Base-by-base conservation (phyloP, 2,797 vertebrate genomes). In the Eulemur mongoz region DNA sequence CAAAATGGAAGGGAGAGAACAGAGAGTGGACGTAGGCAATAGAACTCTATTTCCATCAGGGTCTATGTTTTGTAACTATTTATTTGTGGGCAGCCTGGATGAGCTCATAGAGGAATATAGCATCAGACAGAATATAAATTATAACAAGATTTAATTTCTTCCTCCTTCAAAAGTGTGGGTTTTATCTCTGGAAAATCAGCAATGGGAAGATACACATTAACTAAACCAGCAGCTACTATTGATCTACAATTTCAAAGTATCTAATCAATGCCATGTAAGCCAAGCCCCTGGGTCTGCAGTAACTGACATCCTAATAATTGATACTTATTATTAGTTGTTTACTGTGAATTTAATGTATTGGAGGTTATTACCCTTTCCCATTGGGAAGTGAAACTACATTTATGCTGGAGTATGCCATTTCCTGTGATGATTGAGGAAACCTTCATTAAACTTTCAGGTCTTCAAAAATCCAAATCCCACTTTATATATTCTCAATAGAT, bases 161-260 rank as follows among this genome's bases (percentile, higher is more conserved):
- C 23, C 27, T 91, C 12, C 52, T 75, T 93, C 11, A 87, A 63
- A 7, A 92, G 1, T 23, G 4, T 81, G 86, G 1, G 8, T 82
- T 97, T 97, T 92, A 79, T 91, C 20, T 94, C 73, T 94, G 35
- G 57, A 97, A 97, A 97, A 67, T 76, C 30, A 63, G 14, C 11
- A 94, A 22, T 79, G 17, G 50, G 12, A 83, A 25, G n/a, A 88
- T 40, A 70, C 12, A 35, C 38, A 94, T 95, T 91, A 67, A 96
- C 12, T 30, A 93, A 52, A 84, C 38, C 30, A 84, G 50, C 1
- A 78, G 32, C 4, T 83, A 38, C 57, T n/a, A 75, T 1, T 95
- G 43, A 50, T 38, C 38, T 48, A 32, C 50, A 30, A 69, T 73
- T 48, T 82, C 8, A 54, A 92, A 73, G 23, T 20, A 17, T 76